Base-by-base conservation (phyloP, 2,797 vertebrate species). In the Scomberomorus guttatus region DNA sequence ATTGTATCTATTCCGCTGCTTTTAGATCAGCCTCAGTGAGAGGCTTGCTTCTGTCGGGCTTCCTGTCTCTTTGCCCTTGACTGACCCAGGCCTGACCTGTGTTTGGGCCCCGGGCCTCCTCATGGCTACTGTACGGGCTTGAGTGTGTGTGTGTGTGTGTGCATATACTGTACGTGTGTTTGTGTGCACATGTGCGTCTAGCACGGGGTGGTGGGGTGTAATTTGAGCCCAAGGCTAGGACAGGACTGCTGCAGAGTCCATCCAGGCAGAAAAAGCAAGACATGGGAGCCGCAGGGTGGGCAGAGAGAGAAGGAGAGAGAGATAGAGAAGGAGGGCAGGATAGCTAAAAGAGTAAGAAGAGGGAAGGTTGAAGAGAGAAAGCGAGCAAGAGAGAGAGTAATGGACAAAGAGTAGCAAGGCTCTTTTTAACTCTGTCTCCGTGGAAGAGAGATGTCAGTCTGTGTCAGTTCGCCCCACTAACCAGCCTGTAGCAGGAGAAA, bases 401-500 rank as follows among this genome's bases (percentile, higher is more conserved):
- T 87, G 82, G 88, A 79, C 89, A 90, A 86, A 87, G 75, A 88
- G 84, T 85, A 80, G 85, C 29, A 24, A 83, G 68, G 73, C 87
- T 90, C 86, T 89, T 93, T 93, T 89, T 85, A 93, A 88, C 89
- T 88, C 48, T 0, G 88, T 83, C 87, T 88, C 85, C 48, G 50
- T 89, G 79, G 89, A 92, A 94, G 92, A 92, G 89, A 93, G 92
- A 94, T 91, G 93, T 94, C 94, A 94, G 89, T 88, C 83, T 89
- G 81, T 94, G 91, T 94, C 93, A 93, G 89, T 91, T 83, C 81
- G 88, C 91, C 92, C 84, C 86, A 90, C 89, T 93, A 87, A 92
- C 86, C 92, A 89, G 93, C 93, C 93, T 91, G 80, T 92, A 90
- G 87, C 87, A 82, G 86, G 76, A 89, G 90, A 90, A 92, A 92